Evolutionary conservation across 2,797 vertebrate genomes (phyloP), one percentile per base, ranked within the genome.

Genomic region (Clamator glandarius): DNA sequence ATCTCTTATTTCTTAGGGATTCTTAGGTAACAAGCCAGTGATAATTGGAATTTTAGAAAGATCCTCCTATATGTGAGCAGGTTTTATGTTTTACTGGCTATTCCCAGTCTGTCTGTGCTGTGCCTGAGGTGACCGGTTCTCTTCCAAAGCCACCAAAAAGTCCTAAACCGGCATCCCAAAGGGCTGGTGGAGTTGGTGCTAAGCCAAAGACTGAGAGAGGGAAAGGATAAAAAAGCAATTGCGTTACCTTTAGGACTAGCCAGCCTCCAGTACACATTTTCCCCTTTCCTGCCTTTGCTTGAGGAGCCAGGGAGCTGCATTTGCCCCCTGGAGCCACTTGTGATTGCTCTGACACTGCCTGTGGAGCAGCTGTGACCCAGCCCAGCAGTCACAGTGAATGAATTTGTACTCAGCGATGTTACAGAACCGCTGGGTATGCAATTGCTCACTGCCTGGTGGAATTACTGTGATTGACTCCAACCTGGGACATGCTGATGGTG

Each of bases 41-140:
- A 61, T 84, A 93, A 93, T 74, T 91, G 84, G 84, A 89, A 66
- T 92, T 91, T 95, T 91, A 91, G 83, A 91, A 96, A 88, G 76
- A 91, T 89, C 63, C 51, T 74, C 63, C 95, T 76, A 90, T 69
- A 50, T 84, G 68, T 42, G 80, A 70, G 86, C 23, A 68, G 90
- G 59, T 70, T 96, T 96, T 82, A 58, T 67, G 66, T 89, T 92
- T 87, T 94, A 82, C 48, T 89, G 89, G 73, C 78, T 82, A 29
- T 64, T 92, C 51, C 79, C 59, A 57, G 46, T 23, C 54, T 87
- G 57, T 64, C 68, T 62, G 28, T 48, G 59, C 74, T 50, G 31
- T 88, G 64, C 66, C 64, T 66, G 76, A 84, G 61, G 35, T 88
- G 61, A 89, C 33, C 57, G 26, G 3, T 79, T 94, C 54, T 81